Percentiles rank a stretch among this genome's conserved stretches.
These are phyloP conservation scores for Syncerus caffer DNA, from an alignment of 2,797 vertebrate species.

Conservation along the genomic window DNA sequence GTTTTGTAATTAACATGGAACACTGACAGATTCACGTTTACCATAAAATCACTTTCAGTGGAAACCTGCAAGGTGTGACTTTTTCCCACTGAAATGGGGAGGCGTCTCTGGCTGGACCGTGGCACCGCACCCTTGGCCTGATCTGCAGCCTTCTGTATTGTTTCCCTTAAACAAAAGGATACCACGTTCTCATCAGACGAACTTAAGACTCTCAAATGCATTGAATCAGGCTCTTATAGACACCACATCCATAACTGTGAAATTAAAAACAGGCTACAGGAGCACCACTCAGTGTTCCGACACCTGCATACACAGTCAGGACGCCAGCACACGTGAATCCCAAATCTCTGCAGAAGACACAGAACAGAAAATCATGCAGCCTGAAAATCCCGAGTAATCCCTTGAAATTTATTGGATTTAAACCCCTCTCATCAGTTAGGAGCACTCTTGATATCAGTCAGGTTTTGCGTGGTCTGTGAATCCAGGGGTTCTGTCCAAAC, in stretches of 20 bases:
- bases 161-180: background rate
- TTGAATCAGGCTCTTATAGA: background rate
- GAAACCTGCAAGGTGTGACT: conserved; percentile 21
- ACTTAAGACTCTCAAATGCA: background rate
- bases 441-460: background rate
- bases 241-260: background rate
- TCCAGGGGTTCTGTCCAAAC: background rate
- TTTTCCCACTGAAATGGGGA: background rate
- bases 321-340: fast-evolving
- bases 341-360: background rate
- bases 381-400: background rate
- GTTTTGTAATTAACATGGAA: conserved; percentile 55
- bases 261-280: fast-evolving
- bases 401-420: background rate
- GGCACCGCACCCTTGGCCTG: background rate
- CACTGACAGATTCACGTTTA: conserved; percentile 14
- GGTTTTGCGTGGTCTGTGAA: background rate
- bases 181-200: background rate
- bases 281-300: background rate
- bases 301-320: fast-evolving
- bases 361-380: background rate
- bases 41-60: background rate
- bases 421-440: background rate
- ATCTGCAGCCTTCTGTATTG: background rate
- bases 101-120: fast-evolving